Conservation (phyloP, 2,888 invertebrate genomes). For the Allacma fusca region DNA sequence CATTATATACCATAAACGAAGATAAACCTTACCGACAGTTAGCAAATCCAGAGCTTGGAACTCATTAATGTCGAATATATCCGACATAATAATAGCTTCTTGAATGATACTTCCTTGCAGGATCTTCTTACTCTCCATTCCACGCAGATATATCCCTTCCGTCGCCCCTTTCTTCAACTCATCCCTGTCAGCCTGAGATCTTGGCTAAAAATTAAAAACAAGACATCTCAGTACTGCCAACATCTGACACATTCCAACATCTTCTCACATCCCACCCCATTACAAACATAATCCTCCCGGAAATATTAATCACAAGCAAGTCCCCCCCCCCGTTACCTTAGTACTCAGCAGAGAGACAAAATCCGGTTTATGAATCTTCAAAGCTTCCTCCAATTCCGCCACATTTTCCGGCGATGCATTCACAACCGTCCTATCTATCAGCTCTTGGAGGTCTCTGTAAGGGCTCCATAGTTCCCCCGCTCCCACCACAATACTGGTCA, state of each 20-base stretch:
- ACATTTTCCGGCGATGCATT: constrained; percentile 63
- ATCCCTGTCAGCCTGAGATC: constrained; percentile 79
- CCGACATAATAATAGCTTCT: constrained; percentile 92
- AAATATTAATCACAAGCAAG: neutral
- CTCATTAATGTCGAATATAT: constrained; percentile 94
- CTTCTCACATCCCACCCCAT: neutral
- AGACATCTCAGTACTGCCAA: constrained; percentile 30
- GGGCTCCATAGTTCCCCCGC: constrained; percentile 86
- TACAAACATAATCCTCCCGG: constrained; percentile 31
- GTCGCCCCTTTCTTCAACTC: constrained; percentile 81
- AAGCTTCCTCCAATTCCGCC: constrained; percentile 74
- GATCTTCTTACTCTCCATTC: constrained; percentile 71
- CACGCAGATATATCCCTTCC: constrained; percentile 79
- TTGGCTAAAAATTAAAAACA: constrained; percentile 62
- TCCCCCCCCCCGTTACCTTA: constrained; percentile 72
- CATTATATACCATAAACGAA: no score
- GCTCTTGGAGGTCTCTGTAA: constrained; percentile 74
- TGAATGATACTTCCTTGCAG: constrained; percentile 86
- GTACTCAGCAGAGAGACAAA: constrained; percentile 85
- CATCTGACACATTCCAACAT: constrained; percentile 30
- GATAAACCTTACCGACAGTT: constrained; percentile 71
- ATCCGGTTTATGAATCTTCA: constrained; percentile 84
- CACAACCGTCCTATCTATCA: constrained; percentile 64
- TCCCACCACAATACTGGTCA: constrained; percentile 54
- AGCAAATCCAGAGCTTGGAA: constrained; percentile 86